These are phyloP conservation scores for Dolichopus griseipennis DNA, from an alignment of 2,888 invertebrate species.

Conservation along the genomic window DNA sequence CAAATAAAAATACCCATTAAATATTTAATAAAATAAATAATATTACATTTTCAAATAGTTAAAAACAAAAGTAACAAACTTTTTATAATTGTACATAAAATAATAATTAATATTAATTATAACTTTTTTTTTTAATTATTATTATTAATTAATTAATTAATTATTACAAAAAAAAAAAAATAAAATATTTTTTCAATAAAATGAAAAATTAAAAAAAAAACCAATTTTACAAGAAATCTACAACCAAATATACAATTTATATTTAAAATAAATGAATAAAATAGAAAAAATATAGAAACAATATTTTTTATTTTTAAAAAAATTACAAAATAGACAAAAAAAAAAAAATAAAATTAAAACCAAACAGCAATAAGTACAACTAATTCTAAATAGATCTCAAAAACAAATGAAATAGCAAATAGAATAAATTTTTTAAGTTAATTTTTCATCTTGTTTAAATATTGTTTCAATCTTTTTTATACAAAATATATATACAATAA, in stretches of 20 bases:
- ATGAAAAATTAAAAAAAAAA: not conserved
- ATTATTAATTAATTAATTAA: not conserved
- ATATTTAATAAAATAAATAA: not conserved
- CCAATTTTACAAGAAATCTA: not conserved
- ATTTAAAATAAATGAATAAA: not conserved
- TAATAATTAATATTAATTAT: not conserved
- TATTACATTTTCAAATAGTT: slow-evolving; percentile 8
- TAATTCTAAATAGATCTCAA: not conserved
- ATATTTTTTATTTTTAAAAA: not conserved
- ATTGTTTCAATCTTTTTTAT: not conserved
- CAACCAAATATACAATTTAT: not conserved
- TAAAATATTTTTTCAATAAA: not conserved
- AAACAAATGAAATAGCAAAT: not conserved
- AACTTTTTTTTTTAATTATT: not conserved
- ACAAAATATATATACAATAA: not conserved
- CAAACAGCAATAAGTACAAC: slow-evolving; percentile 10
- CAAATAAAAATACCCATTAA: not conserved
- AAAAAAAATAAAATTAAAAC: not conserved
- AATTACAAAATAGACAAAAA: not conserved
- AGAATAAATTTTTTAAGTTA: not conserved
- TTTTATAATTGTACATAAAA: slow-evolving; percentile 4
- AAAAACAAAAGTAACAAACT: not conserved
- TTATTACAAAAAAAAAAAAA: not conserved
- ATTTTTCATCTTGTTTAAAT: not conserved
- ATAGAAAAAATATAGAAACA: not conserved